Evolutionary conservation across 2,113 vertebrate genomes (phyloP), one percentile per base, ranked within the genome.

Genomic region (Rhynchomys soricoides): DNA sequence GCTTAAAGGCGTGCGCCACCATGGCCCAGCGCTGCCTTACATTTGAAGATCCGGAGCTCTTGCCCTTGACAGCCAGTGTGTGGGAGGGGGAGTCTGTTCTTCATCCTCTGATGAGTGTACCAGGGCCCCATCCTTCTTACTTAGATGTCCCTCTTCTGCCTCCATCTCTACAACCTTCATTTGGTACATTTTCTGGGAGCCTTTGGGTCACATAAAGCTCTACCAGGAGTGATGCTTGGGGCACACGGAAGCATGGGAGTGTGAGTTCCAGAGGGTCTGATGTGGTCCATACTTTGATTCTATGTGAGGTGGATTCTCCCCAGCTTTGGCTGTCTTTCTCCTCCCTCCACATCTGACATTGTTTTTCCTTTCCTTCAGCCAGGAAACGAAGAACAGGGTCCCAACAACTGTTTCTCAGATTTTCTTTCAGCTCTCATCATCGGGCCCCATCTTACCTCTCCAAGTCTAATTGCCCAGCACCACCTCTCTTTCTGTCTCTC

Each of bases 211-310:
- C n/a, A 50, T 57, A 34, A n/a, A 1, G 1, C 34, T 6, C 8
- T 3, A 24, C 45, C n/a, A 52, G 66, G 57, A 79, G 24, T 64
- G 16, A 75, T 50, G 55, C 29, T 6, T 16, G 0, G 52, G 64
- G 52, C 15, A 3, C 16, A 0, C 8, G 37, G 15, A 19, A 43
- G 10, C 6, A 0, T 0, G 4, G 75, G 16, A 50, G 8, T 40
- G n/a, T 0, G 22, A 37, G 3, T 6, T 11, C 48, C 74, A 8
- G 26, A 73, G 40, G 31, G 34, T 13, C 78, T 19, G 15, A 26
- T 0, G 1, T 4, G 37, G 9, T 5, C 74, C 16, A 9, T 8
- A 0, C 40, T 37, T 86, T 64, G 2, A 0, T 45, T 57, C 13
- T 5, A 45, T 1, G 12, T 29, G 8, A 3, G 26, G 34, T n/a